Conservation (phyloP, 2,113 vertebrate species). For the Elanoides forficatus region DNA sequence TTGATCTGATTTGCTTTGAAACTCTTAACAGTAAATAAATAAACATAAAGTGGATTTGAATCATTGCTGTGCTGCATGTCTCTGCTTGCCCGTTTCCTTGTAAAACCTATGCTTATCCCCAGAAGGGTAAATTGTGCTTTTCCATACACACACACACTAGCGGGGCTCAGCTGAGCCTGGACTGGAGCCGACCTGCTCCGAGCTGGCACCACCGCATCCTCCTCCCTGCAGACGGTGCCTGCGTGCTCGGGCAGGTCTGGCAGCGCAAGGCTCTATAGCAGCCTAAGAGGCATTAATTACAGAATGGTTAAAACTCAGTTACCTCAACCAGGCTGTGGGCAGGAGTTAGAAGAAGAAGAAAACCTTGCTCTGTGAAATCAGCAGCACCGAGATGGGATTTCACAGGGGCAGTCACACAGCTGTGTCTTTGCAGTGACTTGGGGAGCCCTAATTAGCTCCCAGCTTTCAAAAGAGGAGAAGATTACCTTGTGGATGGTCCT, state of each 20-base stretch:
- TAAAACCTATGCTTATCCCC: neutral
- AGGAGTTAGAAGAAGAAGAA: neutral
- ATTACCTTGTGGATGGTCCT: neutral
- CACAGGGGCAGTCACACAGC: neutral
- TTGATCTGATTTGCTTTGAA: neutral
- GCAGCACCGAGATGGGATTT: neutral
- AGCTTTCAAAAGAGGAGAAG: neutral
- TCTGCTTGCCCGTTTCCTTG: neutral
- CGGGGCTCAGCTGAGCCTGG: neutral
- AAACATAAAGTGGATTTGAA: neutral
- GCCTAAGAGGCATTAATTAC: neutral
- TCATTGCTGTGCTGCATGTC: neutral
- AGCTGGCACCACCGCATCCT: neutral
- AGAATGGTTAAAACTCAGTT: neutral
- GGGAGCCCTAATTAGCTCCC: neutral
- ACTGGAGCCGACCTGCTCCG: accelerated
- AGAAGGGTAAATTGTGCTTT: neutral
- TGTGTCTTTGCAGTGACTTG: neutral
- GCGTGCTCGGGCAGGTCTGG: neutral
- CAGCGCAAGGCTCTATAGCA: neutral
- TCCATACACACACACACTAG: neutral
- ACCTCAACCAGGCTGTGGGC: neutral
- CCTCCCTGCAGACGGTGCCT: neutral
- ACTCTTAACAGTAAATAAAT: neutral
- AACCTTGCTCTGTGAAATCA: neutral